Percentiles rank a stretch among this genome's conserved stretches.
Conservation (phyloP, 2,797 vertebrate genomes). For the Enteromius argenteus region DNA sequence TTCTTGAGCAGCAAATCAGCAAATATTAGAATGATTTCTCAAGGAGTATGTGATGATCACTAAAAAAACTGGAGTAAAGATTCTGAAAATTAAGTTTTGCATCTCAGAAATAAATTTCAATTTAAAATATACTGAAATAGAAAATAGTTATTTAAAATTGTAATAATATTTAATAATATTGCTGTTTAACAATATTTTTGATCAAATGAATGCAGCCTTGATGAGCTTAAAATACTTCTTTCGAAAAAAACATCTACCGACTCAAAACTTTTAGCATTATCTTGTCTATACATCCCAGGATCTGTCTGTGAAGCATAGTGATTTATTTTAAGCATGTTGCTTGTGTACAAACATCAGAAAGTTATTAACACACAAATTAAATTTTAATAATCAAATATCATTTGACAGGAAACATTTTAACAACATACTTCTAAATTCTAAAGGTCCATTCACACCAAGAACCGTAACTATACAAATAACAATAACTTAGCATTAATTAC, state of each 20-base stretch:
- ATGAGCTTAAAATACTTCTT: not conserved
- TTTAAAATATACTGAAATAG: too few species aligned
- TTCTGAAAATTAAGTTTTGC: too few species aligned
- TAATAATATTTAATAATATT: too few species aligned
- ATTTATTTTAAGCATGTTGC: not conserved
- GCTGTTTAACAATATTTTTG: too few species aligned
- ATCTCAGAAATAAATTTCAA: too few species aligned
- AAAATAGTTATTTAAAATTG: too few species aligned
- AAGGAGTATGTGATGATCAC: not conserved
- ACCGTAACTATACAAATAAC: not conserved
- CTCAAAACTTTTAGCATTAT: not conserved
- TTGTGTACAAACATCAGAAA: constrained; percentile 1
- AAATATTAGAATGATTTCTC: not conserved
- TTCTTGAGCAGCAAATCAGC: not conserved
- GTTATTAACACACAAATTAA: not conserved
- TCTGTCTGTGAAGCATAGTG: not conserved
- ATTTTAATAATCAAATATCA: too few species aligned
- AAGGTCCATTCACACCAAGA: not conserved
- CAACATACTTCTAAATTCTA: not conserved
- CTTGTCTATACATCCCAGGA: not conserved
- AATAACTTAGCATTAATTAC: not conserved
- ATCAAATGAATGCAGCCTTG: not conserved
- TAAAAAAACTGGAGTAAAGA: too few species aligned
- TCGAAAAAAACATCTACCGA: not conserved
- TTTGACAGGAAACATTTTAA: not conserved